Evolutionary conservation across 2,113 vertebrate genomes (phyloP).

Genomic region (Sula dactylatra): DNA sequence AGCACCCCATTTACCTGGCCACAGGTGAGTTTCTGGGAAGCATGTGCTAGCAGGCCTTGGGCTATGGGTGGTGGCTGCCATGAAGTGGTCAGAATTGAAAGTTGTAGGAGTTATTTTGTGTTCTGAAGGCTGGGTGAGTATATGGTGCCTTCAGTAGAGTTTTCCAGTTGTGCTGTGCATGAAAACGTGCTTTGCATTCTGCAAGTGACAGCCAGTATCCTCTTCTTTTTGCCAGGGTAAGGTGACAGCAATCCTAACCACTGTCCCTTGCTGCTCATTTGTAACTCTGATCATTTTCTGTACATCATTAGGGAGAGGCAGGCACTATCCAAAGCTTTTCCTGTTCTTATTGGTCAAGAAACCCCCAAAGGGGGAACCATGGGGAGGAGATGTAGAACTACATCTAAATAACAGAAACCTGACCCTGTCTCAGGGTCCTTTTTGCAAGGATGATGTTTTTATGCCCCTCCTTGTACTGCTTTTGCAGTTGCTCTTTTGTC

Average conservation of each 20-base stretch:
- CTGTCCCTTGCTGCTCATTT: background rate
- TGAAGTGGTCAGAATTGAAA: fast-evolving
- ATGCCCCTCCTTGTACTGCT: background rate
- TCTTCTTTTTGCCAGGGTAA: background rate
- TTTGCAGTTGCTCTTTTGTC: background rate
- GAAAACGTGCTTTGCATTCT: background rate
- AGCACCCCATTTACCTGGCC: conserved; percentile 93
- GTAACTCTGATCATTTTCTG: fast-evolving
- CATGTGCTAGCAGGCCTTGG: fast-evolving
- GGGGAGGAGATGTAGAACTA: background rate
- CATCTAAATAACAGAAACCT: background rate
- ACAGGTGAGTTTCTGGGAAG: conserved; percentile 78
- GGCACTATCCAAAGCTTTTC: background rate
- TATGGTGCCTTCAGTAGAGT: background rate
- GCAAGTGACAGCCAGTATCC: background rate
- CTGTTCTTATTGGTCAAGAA: background rate
- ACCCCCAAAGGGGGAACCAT: fast-evolving
- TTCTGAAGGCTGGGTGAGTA: fast-evolving
- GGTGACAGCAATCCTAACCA: background rate
- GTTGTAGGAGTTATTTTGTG: background rate
- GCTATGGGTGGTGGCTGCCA: fast-evolving
- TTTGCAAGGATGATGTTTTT: background rate
- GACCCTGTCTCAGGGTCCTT: background rate
- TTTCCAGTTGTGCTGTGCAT: background rate
- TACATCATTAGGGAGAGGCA: background rate